A percentile compares a stretch with the other conserved stretches of the same genome.
Evolutionary conservation across 2,113 vertebrate species (phyloP).

Genomic region (Thomomys bottae): DNA sequence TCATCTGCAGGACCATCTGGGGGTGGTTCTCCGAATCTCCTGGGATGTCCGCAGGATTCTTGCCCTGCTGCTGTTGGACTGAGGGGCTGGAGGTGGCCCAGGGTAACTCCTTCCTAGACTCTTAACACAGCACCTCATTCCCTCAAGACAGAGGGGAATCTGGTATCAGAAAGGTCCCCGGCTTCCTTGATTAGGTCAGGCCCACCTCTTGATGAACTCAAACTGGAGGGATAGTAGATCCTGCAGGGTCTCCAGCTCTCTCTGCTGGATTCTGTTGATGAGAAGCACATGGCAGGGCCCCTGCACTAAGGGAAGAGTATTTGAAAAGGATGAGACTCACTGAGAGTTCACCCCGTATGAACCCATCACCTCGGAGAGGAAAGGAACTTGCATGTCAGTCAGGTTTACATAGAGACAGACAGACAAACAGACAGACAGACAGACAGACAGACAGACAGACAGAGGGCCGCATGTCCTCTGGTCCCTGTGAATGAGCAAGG

Average conservation of each 20-base stretch:
- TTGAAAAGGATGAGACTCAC: not conserved
- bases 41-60: fast-evolving
- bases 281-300: not conserved
- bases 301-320: not conserved
- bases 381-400: too few species aligned
- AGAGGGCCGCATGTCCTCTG: too few species aligned
- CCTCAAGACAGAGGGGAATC: not conserved
- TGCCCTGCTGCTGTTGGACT: not conserved
- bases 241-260: not conserved
- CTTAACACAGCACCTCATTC: not conserved
- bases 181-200: not conserved
- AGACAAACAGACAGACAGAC: not conserved
- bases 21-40: not conserved
- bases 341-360: not conserved
- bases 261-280: fast-evolving
- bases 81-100: not conserved
- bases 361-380: not conserved
- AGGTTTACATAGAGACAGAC: not conserved
- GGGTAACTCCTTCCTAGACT: fast-evolving
- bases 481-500: too few species aligned
- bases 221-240: not conserved
- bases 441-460: too few species aligned
- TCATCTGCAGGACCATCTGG: not conserved
- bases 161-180: fast-evolving
- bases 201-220: not conserved